Conservation (phyloP, 2,888 invertebrate species). For the Phania funesta region DNA sequence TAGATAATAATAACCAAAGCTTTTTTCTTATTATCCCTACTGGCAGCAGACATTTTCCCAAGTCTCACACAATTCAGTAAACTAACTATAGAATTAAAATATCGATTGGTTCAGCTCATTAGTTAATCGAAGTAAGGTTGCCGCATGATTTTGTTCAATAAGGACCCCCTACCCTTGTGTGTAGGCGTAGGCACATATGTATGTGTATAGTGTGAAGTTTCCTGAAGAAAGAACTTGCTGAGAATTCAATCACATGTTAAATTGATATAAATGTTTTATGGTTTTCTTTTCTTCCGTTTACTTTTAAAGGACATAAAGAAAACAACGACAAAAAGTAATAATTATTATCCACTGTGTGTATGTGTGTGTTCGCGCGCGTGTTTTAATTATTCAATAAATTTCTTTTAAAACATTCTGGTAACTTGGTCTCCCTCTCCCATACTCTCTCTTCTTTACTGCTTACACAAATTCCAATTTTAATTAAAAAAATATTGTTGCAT, state of each 20-base stretch:
- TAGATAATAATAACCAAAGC: no score
- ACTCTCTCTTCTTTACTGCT: background rate
- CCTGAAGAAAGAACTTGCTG: background rate
- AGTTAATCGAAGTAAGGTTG: no score
- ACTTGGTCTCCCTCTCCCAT: background rate
- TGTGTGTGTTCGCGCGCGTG: background rate
- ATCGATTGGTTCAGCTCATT: no score
- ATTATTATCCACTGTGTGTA: background rate
- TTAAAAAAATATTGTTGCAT: conserved; percentile 55
- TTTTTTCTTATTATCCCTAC: no score
- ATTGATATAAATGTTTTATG: conserved; percentile 16
- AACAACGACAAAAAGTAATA: background rate
- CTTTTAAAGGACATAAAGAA: conserved; percentile 34
- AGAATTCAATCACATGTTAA: conserved; percentile 57
- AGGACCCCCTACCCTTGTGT: no score
- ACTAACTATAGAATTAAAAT: no score
- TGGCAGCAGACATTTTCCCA: no score
- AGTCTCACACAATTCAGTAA: no score
- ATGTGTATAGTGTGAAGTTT: no score
- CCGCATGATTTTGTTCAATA: no score
- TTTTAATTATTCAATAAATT: background rate
- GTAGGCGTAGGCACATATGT: no score
- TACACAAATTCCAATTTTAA: conserved; percentile 47
- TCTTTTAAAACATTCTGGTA: background rate
- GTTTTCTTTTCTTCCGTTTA: background rate